Percentiles rank a stretch among this genome's conserved stretches.
phyloP scores from a whole-genome alignment of 2,888 invertebrate genomes.

The Eupithecia insigniata region DNA sequence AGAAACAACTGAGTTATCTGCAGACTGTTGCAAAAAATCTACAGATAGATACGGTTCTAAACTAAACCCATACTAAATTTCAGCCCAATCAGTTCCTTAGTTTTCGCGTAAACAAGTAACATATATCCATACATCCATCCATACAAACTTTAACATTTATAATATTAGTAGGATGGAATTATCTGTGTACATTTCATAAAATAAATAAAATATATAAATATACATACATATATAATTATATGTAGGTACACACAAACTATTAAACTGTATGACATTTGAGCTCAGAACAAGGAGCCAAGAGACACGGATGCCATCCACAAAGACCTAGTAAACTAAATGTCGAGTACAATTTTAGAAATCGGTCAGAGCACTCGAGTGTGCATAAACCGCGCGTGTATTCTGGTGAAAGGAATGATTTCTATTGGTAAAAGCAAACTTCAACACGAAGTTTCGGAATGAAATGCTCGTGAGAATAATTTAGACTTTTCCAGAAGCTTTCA shows the following conservation, averaged over 20 bases:
- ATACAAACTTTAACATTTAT: too few relatives aligned
- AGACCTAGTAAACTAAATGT: constrained; percentile 64
- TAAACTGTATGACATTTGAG: not conserved
- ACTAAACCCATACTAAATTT: too few relatives aligned
- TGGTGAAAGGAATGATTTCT: constrained; percentile 14
- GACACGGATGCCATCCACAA: constrained; percentile 26
- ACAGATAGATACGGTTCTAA: too few relatives aligned
- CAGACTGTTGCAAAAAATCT: too few relatives aligned
- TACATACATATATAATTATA: too few relatives aligned
- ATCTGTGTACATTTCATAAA: too few relatives aligned
- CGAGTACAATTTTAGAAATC: constrained; percentile 72
- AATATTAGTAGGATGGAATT: too few relatives aligned
- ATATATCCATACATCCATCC: too few relatives aligned
- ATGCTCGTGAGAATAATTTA: not conserved
- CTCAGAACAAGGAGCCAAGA: constrained; percentile 3
- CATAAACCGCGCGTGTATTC: constrained; percentile 48
- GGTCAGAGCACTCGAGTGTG: constrained; percentile 61
- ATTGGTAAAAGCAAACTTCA: constrained; percentile 16
- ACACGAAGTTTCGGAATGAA: constrained; percentile 11
- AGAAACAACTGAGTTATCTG: too few relatives aligned
- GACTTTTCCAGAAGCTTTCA: not conserved
- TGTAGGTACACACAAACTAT: not conserved
- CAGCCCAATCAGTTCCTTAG: too few relatives aligned
- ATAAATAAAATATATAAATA: too few relatives aligned
- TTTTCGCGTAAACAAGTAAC: too few relatives aligned